phyloP scores from a whole-genome alignment of 1,140 invertebrate genomes.

The Bacillus rossius region DNA sequence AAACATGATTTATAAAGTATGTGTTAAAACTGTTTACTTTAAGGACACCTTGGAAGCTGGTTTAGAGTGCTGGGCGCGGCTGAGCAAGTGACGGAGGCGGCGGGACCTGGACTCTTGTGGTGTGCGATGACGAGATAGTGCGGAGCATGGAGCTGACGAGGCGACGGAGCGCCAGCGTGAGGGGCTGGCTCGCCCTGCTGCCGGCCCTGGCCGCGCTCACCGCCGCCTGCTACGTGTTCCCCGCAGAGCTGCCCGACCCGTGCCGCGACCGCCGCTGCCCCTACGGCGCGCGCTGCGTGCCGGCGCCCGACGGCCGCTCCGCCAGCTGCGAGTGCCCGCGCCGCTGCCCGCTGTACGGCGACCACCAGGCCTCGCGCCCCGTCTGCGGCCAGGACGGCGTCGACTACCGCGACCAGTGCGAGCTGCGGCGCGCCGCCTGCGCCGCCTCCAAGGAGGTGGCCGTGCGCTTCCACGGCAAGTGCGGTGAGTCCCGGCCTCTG shows the following conservation, averaged over 20 bases:
- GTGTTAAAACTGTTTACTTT: too few species aligned
- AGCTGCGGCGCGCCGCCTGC: constrained; percentile 73
- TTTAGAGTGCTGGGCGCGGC: too few species aligned
- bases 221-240: constrained; percentile 47
- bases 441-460: constrained; percentile 64
- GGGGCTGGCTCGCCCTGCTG: constrained; percentile 22
- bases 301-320: constrained; percentile 64
- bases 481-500: constrained; percentile 60
- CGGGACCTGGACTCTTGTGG: too few species aligned
- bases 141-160: neutral
- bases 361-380: constrained; percentile 65
- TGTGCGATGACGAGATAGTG: too few species aligned
- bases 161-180: constrained; percentile 14
- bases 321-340: constrained; percentile 69
- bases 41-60: too few species aligned
- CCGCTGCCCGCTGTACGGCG: constrained; percentile 71
- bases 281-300: constrained; percentile 68
- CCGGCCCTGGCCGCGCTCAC: neutral
- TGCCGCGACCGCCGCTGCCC: constrained; percentile 67
- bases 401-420: constrained; percentile 75
- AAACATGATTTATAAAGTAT: too few species aligned
- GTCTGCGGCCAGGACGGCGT: constrained; percentile 68
- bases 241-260: constrained; percentile 68
- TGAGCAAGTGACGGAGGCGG: too few species aligned
- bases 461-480: constrained; percentile 84